Percentiles rank a stretch among this genome's conserved stretches.
Evolutionary conservation across 2,888 invertebrate genomes (phyloP).

Genomic region (Andrena flavipes): DNA sequence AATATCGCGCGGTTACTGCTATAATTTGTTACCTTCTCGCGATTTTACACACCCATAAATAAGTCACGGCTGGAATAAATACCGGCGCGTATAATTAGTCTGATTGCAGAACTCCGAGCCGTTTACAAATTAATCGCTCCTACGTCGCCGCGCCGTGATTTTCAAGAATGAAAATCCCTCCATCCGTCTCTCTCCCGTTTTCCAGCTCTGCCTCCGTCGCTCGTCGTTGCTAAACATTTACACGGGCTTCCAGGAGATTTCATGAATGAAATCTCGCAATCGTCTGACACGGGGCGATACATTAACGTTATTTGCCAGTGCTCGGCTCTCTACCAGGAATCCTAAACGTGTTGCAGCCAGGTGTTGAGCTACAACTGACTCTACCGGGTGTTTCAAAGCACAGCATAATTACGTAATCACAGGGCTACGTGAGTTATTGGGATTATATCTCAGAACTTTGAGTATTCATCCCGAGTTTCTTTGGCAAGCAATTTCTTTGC

Average conservation of each 20-base stretch:
- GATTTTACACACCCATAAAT: constrained; percentile 7
- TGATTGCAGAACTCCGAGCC: neutral
- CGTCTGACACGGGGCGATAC: constrained; percentile 62
- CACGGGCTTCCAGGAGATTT: constrained; percentile 41
- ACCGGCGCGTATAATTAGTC: constrained; percentile 17
- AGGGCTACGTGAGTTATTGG: neutral
- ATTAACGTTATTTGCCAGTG: constrained; percentile 68
- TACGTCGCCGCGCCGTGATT: neutral
- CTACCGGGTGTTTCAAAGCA: constrained; percentile 63
- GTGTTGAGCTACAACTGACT: constrained; percentile 59
- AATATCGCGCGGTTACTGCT: neutral
- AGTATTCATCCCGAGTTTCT: no score
- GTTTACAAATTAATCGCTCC: constrained; percentile 12
- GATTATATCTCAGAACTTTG: no score
- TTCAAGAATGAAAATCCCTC: constrained; percentile 28
- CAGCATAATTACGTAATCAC: constrained; percentile 11
- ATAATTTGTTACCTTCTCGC: constrained; percentile 11
- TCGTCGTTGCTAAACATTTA: constrained; percentile 29
- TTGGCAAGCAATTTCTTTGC: no score
- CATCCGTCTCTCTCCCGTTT: neutral
- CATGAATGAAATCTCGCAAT: constrained; percentile 73
- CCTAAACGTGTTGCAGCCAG: constrained; percentile 65
- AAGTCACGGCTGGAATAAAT: constrained; percentile 24
- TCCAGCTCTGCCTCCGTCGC: neutral
- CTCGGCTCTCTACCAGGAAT: constrained; percentile 64